Evolutionary conservation across 2,888 invertebrate genomes (phyloP).

Genomic region (Lasioglossum oenotherae): DNA sequence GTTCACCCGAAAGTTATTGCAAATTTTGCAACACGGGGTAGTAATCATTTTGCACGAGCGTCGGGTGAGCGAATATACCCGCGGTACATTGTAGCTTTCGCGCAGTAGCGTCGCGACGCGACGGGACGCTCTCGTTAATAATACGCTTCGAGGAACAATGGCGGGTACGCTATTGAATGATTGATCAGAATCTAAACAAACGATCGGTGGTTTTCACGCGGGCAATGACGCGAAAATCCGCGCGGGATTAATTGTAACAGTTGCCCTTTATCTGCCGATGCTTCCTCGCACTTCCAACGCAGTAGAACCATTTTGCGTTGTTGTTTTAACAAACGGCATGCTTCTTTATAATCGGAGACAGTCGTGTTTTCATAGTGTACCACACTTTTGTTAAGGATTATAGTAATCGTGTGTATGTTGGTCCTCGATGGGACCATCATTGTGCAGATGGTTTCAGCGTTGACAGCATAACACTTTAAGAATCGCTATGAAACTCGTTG

Average conservation of each 20-base stretch:
- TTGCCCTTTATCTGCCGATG: neutral
- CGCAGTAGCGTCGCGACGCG: neutral
- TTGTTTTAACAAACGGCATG: neutral
- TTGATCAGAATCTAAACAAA: constrained; percentile 8
- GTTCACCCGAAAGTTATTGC: neutral
- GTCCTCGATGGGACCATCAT: neutral
- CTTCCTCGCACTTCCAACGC: neutral
- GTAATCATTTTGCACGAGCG: neutral
- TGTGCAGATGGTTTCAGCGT: neutral
- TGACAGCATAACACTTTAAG: neutral
- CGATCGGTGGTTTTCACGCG: neutral
- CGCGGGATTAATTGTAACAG: neutral
- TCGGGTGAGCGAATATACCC: neutral
- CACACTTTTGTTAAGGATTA: neutral
- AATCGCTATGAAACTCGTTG: neutral
- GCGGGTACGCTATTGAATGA: neutral
- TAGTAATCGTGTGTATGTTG: neutral
- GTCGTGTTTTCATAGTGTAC: neutral
- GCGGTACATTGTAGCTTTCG: neutral
- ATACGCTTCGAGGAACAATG: constrained; percentile 7
- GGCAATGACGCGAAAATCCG: neutral
- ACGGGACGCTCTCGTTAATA: neutral
- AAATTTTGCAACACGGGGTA: neutral
- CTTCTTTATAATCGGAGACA: neutral
- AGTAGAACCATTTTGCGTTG: neutral